These are phyloP conservation scores for Zaprionus lachaisei DNA, from an alignment of 1,140 invertebrate species.

Conservation along the genomic window DNA sequence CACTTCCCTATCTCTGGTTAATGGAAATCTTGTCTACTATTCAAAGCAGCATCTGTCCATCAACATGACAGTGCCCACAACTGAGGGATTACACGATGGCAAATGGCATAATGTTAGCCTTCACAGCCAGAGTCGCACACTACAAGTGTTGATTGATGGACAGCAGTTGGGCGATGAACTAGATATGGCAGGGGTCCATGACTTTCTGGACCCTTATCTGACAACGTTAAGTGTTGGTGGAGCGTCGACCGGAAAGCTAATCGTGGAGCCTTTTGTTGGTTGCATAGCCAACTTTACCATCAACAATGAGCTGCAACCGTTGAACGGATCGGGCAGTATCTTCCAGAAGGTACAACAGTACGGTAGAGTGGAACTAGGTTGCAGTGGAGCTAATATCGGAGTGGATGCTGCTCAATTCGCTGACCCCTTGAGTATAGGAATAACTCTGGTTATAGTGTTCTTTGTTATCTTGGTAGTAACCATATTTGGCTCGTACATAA, in stretches of 20 bases:
- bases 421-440: constrained; percentile 94
- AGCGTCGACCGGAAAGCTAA: constrained; percentile 86
- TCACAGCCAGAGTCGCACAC: constrained; percentile 88
- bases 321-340: constrained; percentile 93
- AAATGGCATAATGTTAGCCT: constrained; percentile 94
- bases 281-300: constrained; percentile 95
- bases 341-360: constrained; percentile 89
- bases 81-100: constrained; percentile 89
- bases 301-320: constrained; percentile 94
- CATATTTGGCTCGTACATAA: constrained; percentile 94
- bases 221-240: constrained; percentile 92
- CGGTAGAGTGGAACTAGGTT: constrained; percentile 89
- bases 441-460: constrained; percentile 96
- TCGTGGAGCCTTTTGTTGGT: constrained; percentile 89
- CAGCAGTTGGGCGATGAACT: constrained; percentile 92
- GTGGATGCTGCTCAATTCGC: constrained; percentile 90
- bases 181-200: constrained; percentile 93
- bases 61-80: constrained; percentile 90
- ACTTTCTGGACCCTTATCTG: constrained; percentile 95
- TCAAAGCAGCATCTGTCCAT: constrained; percentile 91
- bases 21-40: constrained; percentile 90
- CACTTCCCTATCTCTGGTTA: constrained; percentile 91
- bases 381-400: constrained; percentile 88
- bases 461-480: constrained; percentile 95
- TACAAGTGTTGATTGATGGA: constrained; percentile 90